Evolutionary conservation across 2,113 vertebrate species (phyloP).

Genomic region (Condylura cristata): DNA sequence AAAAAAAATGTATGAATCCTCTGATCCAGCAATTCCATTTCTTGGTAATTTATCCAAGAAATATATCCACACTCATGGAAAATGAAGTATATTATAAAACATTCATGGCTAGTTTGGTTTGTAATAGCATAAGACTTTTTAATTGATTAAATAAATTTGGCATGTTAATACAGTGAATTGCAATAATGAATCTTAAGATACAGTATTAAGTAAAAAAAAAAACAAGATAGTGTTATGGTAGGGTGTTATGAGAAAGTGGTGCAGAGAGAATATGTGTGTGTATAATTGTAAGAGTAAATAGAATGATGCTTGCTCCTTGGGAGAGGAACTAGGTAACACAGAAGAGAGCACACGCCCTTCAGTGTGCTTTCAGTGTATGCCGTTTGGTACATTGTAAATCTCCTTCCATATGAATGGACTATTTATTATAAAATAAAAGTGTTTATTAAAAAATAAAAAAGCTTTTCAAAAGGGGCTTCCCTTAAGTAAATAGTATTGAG

Average conservation of each 20-base stretch:
- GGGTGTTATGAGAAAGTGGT: not conserved
- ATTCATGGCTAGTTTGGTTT: not conserved
- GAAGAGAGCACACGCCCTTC: not conserved
- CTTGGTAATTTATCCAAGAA: not conserved
- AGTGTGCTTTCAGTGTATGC: not conserved
- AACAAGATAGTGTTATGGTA: not conserved
- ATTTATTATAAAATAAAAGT: not conserved
- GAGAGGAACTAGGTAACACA: not conserved
- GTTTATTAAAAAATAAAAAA: not conserved
- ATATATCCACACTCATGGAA: not conserved
- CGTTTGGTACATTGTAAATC: not conserved
- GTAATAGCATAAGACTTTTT: not conserved
- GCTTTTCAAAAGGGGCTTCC: not conserved
- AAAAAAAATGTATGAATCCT: not conserved
- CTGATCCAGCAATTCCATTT: not conserved
- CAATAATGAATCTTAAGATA: not conserved
- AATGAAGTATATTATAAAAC: not conserved
- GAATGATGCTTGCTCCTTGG: not conserved
- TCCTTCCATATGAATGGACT: not conserved
- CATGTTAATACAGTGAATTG: not conserved
- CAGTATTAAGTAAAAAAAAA: not conserved
- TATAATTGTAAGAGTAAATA: not conserved
- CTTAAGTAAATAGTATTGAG: not conserved
- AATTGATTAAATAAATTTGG: not conserved
- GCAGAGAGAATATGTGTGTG: not conserved